Conservation (phyloP, 2,888 invertebrate genomes). For the Sinotaia quadrata region DNA sequence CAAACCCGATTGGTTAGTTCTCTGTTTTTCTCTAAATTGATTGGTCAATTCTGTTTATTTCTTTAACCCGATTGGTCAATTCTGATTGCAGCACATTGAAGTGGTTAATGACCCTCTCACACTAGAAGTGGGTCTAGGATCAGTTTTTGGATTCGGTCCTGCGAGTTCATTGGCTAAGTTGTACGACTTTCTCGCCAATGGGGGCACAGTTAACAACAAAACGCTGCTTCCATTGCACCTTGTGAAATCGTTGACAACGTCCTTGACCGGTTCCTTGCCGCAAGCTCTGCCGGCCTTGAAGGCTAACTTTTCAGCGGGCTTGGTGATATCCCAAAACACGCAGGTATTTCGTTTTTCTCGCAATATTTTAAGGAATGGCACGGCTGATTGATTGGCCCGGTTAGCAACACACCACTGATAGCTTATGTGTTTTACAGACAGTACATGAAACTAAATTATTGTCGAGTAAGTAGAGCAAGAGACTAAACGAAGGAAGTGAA, state of each 20-base stretch:
- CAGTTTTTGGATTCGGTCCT: conserved; percentile 62
- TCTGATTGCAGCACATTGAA: neutral
- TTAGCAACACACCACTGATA: no score
- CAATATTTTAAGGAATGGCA: no score
- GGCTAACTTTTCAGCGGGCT: neutral
- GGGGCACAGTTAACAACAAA: conserved; percentile 44
- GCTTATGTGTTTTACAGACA: no score
- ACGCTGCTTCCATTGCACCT: conserved; percentile 35
- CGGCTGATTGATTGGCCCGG: no score
- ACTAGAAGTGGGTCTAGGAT: conserved; percentile 56
- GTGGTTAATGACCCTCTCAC: conserved; percentile 56
- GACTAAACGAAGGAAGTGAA: no score
- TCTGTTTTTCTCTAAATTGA: no score
- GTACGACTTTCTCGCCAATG: conserved; percentile 63
- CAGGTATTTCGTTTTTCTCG: no score
- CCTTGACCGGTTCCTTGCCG: neutral
- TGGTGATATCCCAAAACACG: conserved; percentile 13
- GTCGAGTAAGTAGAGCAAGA: no score
- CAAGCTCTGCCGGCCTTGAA: neutral
- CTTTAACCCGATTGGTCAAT: neutral
- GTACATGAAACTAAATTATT: no score
- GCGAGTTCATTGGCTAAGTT: conserved; percentile 64
- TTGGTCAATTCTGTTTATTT: neutral
- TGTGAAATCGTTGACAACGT: neutral
- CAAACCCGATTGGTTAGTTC: no score